Conservation (phyloP, 2,888 invertebrate species). For the Spisula subtruncata region DNA sequence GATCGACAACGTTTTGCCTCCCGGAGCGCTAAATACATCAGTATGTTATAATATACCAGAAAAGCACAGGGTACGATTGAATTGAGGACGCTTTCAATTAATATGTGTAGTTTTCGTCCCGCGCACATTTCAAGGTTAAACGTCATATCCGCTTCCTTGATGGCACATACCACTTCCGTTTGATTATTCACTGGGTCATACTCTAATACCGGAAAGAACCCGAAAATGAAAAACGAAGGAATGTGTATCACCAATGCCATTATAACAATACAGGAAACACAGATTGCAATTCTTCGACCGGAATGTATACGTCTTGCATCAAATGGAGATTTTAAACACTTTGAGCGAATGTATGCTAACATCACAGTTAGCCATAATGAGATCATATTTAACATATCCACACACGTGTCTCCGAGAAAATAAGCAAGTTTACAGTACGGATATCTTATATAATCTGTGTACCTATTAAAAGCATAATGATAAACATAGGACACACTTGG, state of each 20-base stretch:
- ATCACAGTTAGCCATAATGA: conserved; percentile 58
- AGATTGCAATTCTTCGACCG: background rate
- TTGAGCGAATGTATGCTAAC: conserved; percentile 52
- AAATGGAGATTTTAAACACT: conserved; percentile 51
- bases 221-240: conserved; percentile 44
- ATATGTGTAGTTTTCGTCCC: conserved; percentile 34
- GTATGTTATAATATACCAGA: conserved; percentile 28
- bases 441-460: conserved; percentile 38
- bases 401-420: conserved; percentile 21
- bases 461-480: conserved; percentile 43
- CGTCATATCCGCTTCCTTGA: conserved; percentile 8
- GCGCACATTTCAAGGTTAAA: background rate
- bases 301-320: conserved; percentile 33
- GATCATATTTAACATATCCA: conserved; percentile 40
- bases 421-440: conserved; percentile 28
- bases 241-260: conserved; percentile 38
- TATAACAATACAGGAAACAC: background rate
- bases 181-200: background rate
- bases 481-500: conserved; percentile 43
- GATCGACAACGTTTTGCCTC: conserved; percentile 31
- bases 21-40: conserved; percentile 20
- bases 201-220: conserved; percentile 34
- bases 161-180: conserved; percentile 37
- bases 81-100: conserved; percentile 37
- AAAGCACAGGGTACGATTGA: conserved; percentile 52